Percentiles rank a stretch among this genome's conserved stretches.
Evolutionary conservation across 2,797 vertebrate genomes (phyloP).

Genomic region (Adelosebastes latens): DNA sequence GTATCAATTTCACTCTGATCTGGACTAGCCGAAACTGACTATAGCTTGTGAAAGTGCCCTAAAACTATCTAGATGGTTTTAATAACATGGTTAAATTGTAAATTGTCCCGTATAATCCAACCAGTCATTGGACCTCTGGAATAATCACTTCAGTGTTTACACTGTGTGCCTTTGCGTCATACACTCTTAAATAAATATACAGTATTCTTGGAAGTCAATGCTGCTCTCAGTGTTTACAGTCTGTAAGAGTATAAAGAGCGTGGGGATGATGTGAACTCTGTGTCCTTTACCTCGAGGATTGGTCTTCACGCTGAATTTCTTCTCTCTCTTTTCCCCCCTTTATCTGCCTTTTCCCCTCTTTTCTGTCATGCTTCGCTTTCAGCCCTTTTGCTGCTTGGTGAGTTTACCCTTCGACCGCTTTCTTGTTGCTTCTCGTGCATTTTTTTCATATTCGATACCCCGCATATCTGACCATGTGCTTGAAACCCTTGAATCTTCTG

Average conservation of each 20-base stretch:
- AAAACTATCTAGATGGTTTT: not conserved
- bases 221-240: slow-evolving; percentile 35
- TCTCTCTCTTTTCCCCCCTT: slow-evolving; percentile 4
- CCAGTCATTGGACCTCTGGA: not conserved
- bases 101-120: not conserved
- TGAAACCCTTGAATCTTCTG: not conserved
- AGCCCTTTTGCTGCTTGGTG: slow-evolving; percentile 87
- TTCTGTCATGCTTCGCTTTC: slow-evolving; percentile 64
- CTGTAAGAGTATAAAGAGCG: slow-evolving; percentile 9
- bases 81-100: not conserved
- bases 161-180: not conserved
- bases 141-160: slow-evolving; percentile 15
- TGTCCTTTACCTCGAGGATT: not conserved
- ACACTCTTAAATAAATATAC: slow-evolving; percentile 17
- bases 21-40: too few species aligned
- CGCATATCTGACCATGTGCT: not conserved
- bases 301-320: slow-evolving; percentile 39
- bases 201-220: not conserved
- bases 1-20: too few species aligned
- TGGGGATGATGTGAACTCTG: slow-evolving; percentile 7
- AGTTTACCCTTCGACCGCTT: slow-evolving; percentile 67
- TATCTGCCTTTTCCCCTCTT: slow-evolving; percentile 20
- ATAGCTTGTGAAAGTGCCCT: too few species aligned
- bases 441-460: not conserved
- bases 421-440: slow-evolving; percentile 3